Conservation (phyloP, 2,113 vertebrate genomes). For the Chaetodon auriga region DNA sequence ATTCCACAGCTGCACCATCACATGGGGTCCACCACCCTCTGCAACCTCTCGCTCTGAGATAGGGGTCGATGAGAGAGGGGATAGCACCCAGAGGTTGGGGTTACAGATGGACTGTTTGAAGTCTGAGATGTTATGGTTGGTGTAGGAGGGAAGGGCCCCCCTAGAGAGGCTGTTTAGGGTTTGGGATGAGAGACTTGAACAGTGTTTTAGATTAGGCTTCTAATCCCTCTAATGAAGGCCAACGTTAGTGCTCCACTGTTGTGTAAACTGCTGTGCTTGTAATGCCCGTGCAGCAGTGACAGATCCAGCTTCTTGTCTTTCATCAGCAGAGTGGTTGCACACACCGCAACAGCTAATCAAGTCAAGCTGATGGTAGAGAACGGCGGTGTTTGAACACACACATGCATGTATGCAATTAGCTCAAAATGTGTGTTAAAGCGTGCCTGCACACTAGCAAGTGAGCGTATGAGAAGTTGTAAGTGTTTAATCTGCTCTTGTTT, state of each 20-base stretch:
- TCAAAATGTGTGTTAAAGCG: constrained; percentile 25
- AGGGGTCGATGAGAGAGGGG: constrained; percentile 66
- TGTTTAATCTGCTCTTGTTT: constrained; percentile 65
- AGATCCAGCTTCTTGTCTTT: constrained; percentile 73
- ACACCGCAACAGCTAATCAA: constrained; percentile 66
- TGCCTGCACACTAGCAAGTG: constrained; percentile 17
- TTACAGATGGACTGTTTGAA: constrained; percentile 80
- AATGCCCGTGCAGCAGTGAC: constrained; percentile 56
- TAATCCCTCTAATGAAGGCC: constrained; percentile 79
- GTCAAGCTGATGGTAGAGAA: constrained; percentile 64
- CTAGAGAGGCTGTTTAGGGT: constrained; percentile 71
- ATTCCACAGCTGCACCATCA: constrained; percentile 76
- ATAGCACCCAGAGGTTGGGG: constrained; percentile 69
- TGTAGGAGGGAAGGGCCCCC: constrained; percentile 54
- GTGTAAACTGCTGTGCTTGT: constrained; percentile 71
- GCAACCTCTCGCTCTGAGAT: constrained; percentile 53
- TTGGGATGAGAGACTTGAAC: constrained; percentile 66
- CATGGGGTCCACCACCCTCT: constrained; percentile 64
- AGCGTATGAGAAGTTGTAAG: constrained; percentile 32
- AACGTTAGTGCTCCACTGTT: constrained; percentile 67
- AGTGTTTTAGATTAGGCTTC: constrained; percentile 75
- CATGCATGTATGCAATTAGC: constrained; percentile 60
- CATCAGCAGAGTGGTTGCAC: constrained; percentile 62
- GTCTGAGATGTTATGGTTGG: constrained; percentile 74
- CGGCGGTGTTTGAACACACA: constrained; percentile 29